Percentiles rank a stretch among this genome's conserved stretches.
These are phyloP conservation scores for Falco novaeseelandiae DNA, from an alignment of 2,797 vertebrate species.

Conservation along the genomic window DNA sequence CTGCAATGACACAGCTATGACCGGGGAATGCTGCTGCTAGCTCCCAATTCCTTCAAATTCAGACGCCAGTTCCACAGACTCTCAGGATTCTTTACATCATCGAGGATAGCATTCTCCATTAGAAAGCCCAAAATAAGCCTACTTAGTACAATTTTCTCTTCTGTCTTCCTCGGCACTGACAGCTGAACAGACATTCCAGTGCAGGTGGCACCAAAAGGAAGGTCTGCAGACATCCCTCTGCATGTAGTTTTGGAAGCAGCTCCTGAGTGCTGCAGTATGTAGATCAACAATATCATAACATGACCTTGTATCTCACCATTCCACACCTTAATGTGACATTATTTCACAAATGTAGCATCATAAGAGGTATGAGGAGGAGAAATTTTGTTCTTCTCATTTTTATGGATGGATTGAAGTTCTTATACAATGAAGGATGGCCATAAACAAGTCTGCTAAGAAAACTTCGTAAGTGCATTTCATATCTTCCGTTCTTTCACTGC, in stretches of 20 bases:
- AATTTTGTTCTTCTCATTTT: background rate
- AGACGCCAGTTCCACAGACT: background rate
- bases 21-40: background rate
- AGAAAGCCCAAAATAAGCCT: background rate
- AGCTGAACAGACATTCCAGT: background rate
- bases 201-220: background rate
- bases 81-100: background rate
- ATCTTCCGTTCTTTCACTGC: background rate
- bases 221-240: background rate
- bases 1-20: background rate
- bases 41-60: background rate
- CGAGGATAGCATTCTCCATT: background rate
- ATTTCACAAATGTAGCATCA: background rate
- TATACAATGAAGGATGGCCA: background rate
- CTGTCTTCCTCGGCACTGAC: background rate
- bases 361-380: background rate
- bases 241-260: background rate
- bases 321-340: background rate
- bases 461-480: background rate
- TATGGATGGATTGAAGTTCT: background rate
- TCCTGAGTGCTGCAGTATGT: background rate
- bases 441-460: background rate
- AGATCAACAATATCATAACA: background rate
- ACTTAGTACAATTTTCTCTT: background rate
- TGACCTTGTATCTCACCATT: fast-evolving